These are phyloP conservation scores for Acanthopagrus latus DNA, from an alignment of 2,797 vertebrate species.

Conservation along the genomic window DNA sequence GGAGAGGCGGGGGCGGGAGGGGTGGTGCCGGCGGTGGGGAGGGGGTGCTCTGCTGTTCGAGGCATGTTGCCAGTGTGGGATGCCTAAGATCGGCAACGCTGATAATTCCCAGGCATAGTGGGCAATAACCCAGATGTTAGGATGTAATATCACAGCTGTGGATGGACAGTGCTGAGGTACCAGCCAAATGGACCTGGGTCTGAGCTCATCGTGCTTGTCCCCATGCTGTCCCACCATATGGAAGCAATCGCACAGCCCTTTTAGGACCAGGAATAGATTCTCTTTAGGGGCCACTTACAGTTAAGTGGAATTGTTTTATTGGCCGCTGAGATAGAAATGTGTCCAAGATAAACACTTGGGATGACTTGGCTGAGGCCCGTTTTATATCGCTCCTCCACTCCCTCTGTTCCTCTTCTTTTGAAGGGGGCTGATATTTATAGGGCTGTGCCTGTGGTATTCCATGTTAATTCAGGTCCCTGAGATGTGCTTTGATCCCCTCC, in stretches of 20 bases:
- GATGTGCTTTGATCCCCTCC: constrained; percentile 91
- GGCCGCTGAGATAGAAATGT: constrained; percentile 97
- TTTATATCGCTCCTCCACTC: constrained; percentile 84
- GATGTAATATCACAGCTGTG: constrained; percentile 97
- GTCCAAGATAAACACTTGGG: constrained; percentile 99
- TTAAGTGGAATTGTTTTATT: constrained; percentile 99
- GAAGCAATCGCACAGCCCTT: constrained; percentile 96
- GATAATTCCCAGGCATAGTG: constrained; percentile 98
- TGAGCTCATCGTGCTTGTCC: constrained; percentile 91
- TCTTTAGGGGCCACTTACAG: constrained; percentile 97
- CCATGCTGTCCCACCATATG: constrained; percentile 99
- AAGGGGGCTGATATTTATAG: constrained; percentile 94
- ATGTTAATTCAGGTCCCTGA: constrained; percentile 92
- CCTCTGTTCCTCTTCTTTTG: constrained; percentile 86
- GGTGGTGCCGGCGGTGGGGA: no score
- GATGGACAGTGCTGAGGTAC: constrained; percentile 90
- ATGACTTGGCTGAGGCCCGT: constrained; percentile 87
- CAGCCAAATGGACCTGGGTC: constrained; percentile 93
- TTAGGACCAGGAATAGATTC: constrained; percentile 96
- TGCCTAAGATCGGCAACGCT: constrained; percentile 94
- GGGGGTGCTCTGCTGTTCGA: constrained; percentile 70
- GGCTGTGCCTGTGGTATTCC: constrained; percentile 91
- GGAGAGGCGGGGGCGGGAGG: constrained; percentile 3
- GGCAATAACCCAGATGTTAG: constrained; percentile 99
- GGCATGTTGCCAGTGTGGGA: constrained; percentile 92